Evolutionary conservation across 2,113 vertebrate genomes (phyloP).

Genomic region (Malurus alboscapulatus): DNA sequence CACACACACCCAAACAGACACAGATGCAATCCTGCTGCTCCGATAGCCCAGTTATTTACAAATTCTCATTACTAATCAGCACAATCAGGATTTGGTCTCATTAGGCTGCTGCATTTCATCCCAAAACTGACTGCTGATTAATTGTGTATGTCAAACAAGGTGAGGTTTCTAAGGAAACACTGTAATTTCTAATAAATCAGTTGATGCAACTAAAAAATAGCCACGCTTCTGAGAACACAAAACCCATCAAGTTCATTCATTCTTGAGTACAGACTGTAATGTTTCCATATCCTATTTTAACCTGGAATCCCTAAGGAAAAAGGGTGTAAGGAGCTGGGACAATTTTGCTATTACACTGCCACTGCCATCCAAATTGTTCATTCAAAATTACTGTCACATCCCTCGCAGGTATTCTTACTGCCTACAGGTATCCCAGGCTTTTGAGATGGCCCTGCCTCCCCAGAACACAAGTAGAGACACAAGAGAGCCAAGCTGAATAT

Average conservation of each 20-base stretch:
- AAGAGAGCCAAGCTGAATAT: not conserved
- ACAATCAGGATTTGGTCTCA: not conserved
- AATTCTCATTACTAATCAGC: not conserved
- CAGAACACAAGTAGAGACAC: not conserved
- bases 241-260: not conserved
- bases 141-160: not conserved
- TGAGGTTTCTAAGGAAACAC: slow-evolving; percentile 29
- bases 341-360: not conserved
- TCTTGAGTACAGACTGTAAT: not conserved
- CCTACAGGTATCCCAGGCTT: not conserved
- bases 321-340: not conserved
- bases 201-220: not conserved
- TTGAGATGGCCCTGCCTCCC: not conserved
- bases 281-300: not conserved
- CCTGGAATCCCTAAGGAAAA: not conserved
- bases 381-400: not conserved
- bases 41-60: not conserved
- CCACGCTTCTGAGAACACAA: not conserved
- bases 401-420: not conserved
- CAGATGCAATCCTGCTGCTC: not conserved
- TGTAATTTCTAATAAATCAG: not conserved
- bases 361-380: not conserved
- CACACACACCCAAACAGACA: not conserved
- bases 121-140: not conserved
- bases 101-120: not conserved